Evolutionary conservation across 2,113 vertebrate species (phyloP), one percentile per base, ranked within the genome.

Genomic region (Gorsachius goisagi): DNA sequence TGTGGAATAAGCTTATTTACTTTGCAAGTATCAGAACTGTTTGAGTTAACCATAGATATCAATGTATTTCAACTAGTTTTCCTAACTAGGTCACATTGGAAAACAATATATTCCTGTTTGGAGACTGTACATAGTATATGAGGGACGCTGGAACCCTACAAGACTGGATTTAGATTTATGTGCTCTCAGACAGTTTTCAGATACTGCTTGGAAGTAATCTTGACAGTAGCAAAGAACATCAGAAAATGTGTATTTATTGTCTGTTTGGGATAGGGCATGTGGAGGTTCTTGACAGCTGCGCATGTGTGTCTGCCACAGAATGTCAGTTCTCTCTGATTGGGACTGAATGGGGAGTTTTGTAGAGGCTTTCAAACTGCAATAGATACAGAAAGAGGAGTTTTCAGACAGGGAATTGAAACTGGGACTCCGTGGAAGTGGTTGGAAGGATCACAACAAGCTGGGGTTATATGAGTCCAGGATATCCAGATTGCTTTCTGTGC

Each of bases 161-260:
- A 68, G 37, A 12, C 64, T 91, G 66, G 28, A 17, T 80, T 80
- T 88, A 60, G 35, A 44, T 49, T 39, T 56, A 6, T 2, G 10
- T 52, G 41, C 62, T 66, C 20, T 71, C 37, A 23, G 19, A 45
- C 41, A 47, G 12, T 60, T 67, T 75, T 72, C 3, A 2, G 37
- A 23, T 52, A 47, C 52, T 60, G 9, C 45, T 22, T 85, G 63
- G 32, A 58, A 66, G 18, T 73, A 30, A 18, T n/a, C 41, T 58
- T 72, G 64, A 17, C 26, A 63, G 14, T 47, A 64, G 55, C 39
- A 53, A 44, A 73, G 30, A 50, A 45, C 5, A 12, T 53, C 39
- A 45, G 62, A 33, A 59, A 77, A 24, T 6, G 3, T 41, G 20
- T 0, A 0, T 47, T 2, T 62, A 9, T 26, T 27, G 60, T 15